A percentile compares a stretch with the other conserved stretches of the same genome.
Evolutionary conservation across 2,797 vertebrate species (phyloP).

Genomic region (Apogon talboti): DNA sequence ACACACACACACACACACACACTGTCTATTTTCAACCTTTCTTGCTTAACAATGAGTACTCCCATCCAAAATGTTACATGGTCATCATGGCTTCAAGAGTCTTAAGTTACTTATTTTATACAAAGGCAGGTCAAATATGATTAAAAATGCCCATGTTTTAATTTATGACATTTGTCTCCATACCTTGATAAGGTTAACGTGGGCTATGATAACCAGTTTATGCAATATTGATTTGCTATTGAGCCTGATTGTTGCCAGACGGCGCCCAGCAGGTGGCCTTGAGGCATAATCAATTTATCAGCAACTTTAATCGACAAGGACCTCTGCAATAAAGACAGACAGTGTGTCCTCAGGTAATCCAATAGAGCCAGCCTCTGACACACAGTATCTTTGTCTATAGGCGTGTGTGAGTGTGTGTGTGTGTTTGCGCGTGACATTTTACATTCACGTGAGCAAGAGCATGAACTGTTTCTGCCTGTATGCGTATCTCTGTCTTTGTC

Average conservation of each 20-base stretch:
- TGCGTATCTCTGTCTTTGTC: conserved; percentile 1
- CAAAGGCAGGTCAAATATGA: conserved; percentile 21
- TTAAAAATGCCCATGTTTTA: conserved; percentile 40
- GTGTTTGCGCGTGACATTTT: conserved; percentile 2
- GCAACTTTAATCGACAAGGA: conserved; percentile 80
- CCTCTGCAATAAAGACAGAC: conserved; percentile 78
- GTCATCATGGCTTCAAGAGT: neutral
- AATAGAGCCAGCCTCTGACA: conserved; percentile 65
- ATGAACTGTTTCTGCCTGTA: neutral
- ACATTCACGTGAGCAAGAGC: conserved; percentile 2
- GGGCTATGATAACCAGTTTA: conserved; percentile 74
- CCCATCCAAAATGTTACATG: neutral
- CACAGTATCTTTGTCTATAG: conserved; percentile 22
- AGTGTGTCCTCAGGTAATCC: conserved; percentile 77
- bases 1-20: conserved; percentile 20
- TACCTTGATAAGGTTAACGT: conserved; percentile 69
- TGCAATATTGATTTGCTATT: conserved; percentile 77
- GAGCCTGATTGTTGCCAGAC: conserved; percentile 76
- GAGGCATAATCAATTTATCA: conserved; percentile 81
- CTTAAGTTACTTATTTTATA: conserved; percentile 26
- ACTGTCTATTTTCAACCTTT: conserved; percentile 5
- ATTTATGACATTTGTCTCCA: conserved; percentile 48
- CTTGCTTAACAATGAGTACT: conserved; percentile 4
- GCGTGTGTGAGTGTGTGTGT: conserved; percentile 20
- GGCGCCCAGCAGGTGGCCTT: conserved; percentile 78